Base-by-base conservation (phyloP, 2,113 vertebrate genomes). In the Protomyctophum bolini region DNA sequence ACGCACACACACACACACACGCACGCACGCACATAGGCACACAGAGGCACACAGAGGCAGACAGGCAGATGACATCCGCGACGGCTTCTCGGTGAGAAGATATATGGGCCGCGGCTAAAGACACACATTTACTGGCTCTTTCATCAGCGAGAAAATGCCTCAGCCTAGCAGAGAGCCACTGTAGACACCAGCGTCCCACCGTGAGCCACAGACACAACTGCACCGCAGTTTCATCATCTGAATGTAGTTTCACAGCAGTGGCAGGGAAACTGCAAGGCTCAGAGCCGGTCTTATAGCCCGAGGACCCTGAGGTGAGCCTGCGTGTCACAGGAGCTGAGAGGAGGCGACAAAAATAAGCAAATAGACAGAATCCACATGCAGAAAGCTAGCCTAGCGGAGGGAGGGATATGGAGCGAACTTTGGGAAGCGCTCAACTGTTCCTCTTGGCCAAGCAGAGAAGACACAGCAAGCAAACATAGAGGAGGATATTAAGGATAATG, bases 201-300 rank as follows among this genome's bases (percentile, higher is more conserved):
- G 78, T 86, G 86, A 89, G 74, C 85, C 51, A 46, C 71, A 81
- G 83, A 87, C 84, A 76, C 81, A 67, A 78, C 84, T 76, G 83
- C 81, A 70, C 73, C 8, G 7, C 86, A 82, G 82, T 90, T 90
- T 89, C 90, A 89, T 91, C 87, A 88, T 86, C 85, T 79, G 77
- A 89, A 88, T 90, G 83, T 83, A 85, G 81, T 87, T 90, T 90
- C 84, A 86, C 87, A 87, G 86, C 86, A 83, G 89, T 81, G 79
- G 82, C 76, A 74, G 72, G 78, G 66, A 77, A 83, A 78, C 76
- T 74, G 76, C 21, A 84, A 87, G 77, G 80, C 84, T 82, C 76
- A 10, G 12, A 81, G 76, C 76, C 75, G 58, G 63, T 84, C 80
- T 41, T 45, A 75, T 75, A 75, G 83, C 81, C 74, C 41, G 8